Conservation (phyloP, 1,140 invertebrate genomes). For the Capitella teleta region DNA sequence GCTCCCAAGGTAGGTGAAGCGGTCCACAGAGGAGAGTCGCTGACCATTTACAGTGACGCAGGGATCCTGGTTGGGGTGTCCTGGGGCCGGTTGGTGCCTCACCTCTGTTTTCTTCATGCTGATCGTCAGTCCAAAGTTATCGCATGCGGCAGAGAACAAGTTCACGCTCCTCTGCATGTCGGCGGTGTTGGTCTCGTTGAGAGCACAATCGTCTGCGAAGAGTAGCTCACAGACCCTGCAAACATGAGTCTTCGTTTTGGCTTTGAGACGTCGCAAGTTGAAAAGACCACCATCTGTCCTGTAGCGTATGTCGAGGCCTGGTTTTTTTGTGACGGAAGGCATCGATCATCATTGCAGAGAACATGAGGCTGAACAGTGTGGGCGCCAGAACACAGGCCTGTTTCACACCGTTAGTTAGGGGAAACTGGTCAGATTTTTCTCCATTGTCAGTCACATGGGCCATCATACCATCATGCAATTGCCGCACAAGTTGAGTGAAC, state of each 20-base stretch:
- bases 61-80: neutral
- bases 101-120: conserved; percentile 3
- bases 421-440: too few species aligned
- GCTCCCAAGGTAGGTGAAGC: conserved; percentile 1
- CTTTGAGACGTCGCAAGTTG: conserved; percentile 10
- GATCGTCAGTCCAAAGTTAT: neutral
- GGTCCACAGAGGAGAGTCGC: too few species aligned
- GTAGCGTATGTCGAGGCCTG: conserved; percentile 6
- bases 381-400: conserved; percentile 14
- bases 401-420: conserved; percentile 14
- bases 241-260: conserved; percentile 11
- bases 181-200: neutral
- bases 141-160: neutral
- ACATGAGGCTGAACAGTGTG: conserved; percentile 9
- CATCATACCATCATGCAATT: too few species aligned
- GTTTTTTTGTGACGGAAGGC: conserved; percentile 10
- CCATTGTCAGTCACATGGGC: too few species aligned
- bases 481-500: too few species aligned
- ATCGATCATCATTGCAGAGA: conserved; percentile 7
- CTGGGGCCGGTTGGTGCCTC: neutral
- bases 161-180: neutral
- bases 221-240: neutral
- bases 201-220: conserved; percentile 12
- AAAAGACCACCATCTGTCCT: conserved; percentile 12
- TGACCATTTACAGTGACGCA: neutral